A percentile compares a stretch with the other conserved stretches of the same genome.
Conservation (phyloP, 2,888 invertebrate genomes). For the Pristionchus exspectatus region DNA sequence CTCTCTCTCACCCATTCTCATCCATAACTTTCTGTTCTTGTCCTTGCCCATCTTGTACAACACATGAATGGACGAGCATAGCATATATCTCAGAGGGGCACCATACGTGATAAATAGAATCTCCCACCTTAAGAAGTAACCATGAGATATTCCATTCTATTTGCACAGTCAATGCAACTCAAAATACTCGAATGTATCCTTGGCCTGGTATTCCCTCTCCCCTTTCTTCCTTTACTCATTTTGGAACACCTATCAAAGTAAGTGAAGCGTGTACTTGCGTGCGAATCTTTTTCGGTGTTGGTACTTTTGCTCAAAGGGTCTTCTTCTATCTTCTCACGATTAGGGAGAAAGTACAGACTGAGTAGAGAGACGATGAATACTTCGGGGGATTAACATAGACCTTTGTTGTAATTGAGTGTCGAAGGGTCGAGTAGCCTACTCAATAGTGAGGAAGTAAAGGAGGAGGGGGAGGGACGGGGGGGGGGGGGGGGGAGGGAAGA, state of each 20-base stretch:
- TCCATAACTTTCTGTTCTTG: slow-evolving; percentile 71
- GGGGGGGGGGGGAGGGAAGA: background rate
- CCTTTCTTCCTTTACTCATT: background rate
- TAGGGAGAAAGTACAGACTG: background rate
- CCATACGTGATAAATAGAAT: slow-evolving; percentile 77
- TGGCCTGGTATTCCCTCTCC: slow-evolving; percentile 47
- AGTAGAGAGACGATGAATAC: slow-evolving; percentile 13
- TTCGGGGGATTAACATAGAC: slow-evolving; percentile 36
- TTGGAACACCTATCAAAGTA: slow-evolving; percentile 27
- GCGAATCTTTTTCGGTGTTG: slow-evolving; percentile 27
- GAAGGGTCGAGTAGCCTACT: slow-evolving; percentile 44
- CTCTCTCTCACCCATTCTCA: slow-evolving; percentile 65
- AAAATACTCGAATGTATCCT: slow-evolving; percentile 17
- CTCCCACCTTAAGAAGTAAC: slow-evolving; percentile 62
- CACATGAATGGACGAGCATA: slow-evolving; percentile 76
- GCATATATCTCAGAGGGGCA: slow-evolving; percentile 72
- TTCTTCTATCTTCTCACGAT: slow-evolving; percentile 6
- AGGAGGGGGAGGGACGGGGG: background rate
- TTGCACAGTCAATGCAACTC: background rate
- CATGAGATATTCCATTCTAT: background rate
- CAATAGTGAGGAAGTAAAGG: slow-evolving; percentile 16
- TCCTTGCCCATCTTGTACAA: slow-evolving; percentile 71
- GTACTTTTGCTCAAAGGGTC: background rate
- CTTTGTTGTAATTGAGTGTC: slow-evolving; percentile 45
- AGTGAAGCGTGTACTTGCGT: background rate